Conservation (phyloP, 1,140 invertebrate species). For the Hydropsyche tenuis region DNA sequence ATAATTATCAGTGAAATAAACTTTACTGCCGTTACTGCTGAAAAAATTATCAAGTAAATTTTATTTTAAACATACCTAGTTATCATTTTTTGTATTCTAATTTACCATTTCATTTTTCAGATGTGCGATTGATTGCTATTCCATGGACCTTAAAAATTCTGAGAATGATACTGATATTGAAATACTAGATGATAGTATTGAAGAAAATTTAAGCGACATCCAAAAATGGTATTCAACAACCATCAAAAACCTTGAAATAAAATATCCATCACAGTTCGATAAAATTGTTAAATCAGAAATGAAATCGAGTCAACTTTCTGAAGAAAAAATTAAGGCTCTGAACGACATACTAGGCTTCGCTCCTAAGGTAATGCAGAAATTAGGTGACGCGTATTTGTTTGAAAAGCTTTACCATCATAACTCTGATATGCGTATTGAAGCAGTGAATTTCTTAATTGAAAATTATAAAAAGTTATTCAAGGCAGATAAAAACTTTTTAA, state of each 20-base stretch:
- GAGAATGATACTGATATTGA: conserved; percentile 59
- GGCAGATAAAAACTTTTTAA: conserved; percentile 62
- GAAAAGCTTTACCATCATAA: conserved; percentile 72
- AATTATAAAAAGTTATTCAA: conserved; percentile 61
- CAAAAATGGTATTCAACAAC: conserved; percentile 59
- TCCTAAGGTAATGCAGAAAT: conserved; percentile 61
- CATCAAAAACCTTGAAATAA: conserved; percentile 65
- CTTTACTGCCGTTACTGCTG: conserved; percentile 60
- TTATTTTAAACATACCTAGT: not conserved
- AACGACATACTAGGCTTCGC: conserved; percentile 62
- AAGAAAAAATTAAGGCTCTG: conserved; percentile 51
- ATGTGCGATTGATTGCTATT: conserved; percentile 57
- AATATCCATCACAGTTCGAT: conserved; percentile 74
- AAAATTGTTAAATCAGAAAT: conserved; percentile 62
- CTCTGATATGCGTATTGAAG: conserved; percentile 66
- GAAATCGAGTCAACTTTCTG: conserved; percentile 53
- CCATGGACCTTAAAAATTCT: conserved; percentile 38
- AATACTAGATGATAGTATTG: conserved; percentile 57
- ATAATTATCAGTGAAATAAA: conserved; percentile 64
- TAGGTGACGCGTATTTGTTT: conserved; percentile 65
- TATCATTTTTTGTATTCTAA: not conserved
- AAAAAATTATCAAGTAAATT: conserved; percentile 61
- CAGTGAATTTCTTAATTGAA: conserved; percentile 66
- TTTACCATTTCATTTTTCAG: conserved; percentile 53
- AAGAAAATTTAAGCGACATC: conserved; percentile 50